Evolutionary conservation across 2,113 vertebrate genomes (phyloP), one percentile per base, ranked within the genome.

Genomic region (Pagrus major): DNA sequence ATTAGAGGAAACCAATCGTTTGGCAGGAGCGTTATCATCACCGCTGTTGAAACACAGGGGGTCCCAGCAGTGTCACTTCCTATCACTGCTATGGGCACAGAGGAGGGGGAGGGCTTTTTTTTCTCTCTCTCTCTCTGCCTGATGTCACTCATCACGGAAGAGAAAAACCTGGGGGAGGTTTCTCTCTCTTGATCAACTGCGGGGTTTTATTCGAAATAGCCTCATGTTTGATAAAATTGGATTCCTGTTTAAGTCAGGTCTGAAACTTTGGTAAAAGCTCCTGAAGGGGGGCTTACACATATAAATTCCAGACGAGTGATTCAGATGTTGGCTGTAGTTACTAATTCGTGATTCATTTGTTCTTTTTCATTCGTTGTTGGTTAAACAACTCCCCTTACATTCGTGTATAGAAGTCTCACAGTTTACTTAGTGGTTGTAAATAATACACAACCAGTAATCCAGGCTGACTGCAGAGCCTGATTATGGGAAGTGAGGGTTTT

Each of bases 11-110:
- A 84, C 66, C 5, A 61, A 68, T 68, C 35, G 60, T 86, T 35
- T 56, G 74, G 25, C 20, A 55, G 49, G 21, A 49, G 71, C 69
- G 70, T 76, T 73, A 67, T 70, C 52, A 60, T 66, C 70, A 87
- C 82, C 20, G 6, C 56, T 51, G 63, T 64, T 80, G 71, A 84
- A 76, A 71, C 75, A 42, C 31, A n/a, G 14, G 83, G 77, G 88
- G 87, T 88, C 89, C 60, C 76, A 16, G 18, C 29, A 6, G 84
- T 80, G 82, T 88, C 80, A 88, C 87, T 94, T 94, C 92, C 93
- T 93, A 80, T 88, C 84, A 90, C 6, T 67, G 80, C 44, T 33
- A 51, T 23, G 76, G 37, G 49, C 16, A 18, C n/a, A 83, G 11
- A 55, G 18, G 31, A 15, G 23, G 56, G 33, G 71, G 35, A 20